These are phyloP conservation scores for Chironomus striatipennis DNA, from an alignment of 1,140 invertebrate species.

Conservation along the genomic window DNA sequence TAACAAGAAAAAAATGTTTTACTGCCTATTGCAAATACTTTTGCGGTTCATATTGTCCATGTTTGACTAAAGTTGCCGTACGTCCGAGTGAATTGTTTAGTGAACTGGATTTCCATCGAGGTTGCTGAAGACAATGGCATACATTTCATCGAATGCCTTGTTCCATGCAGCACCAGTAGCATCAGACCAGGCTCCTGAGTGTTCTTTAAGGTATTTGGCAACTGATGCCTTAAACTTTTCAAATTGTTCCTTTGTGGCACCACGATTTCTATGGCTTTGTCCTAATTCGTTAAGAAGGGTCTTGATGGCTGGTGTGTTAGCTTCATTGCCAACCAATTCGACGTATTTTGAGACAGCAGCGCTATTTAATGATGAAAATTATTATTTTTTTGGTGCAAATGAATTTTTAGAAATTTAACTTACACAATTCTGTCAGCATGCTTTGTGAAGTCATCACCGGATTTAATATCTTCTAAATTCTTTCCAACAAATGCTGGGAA, in stretches of 20 bases:
- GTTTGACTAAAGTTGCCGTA: neutral
- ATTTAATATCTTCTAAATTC: neutral
- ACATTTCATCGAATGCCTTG: neutral
- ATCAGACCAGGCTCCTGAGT: neutral
- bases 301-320: neutral
- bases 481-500: constrained; percentile 6
- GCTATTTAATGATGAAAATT: neutral
- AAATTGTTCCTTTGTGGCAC: neutral
- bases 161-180: neutral
- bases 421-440: neutral
- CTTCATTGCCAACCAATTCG: neutral
- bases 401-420: neutral
- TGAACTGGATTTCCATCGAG: constrained; percentile 1
- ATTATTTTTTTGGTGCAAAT: neutral
- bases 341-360: neutral
- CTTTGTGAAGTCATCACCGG: neutral
- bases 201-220: neutral
- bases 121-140: neutral
- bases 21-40: neutral
- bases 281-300: neutral
- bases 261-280: neutral
- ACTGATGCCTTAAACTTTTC: neutral
- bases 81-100: neutral
- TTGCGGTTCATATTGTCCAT: neutral
- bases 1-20: neutral